phyloP scores from a whole-genome alignment of 2,797 vertebrate species.

The Cyprinella venusta region DNA sequence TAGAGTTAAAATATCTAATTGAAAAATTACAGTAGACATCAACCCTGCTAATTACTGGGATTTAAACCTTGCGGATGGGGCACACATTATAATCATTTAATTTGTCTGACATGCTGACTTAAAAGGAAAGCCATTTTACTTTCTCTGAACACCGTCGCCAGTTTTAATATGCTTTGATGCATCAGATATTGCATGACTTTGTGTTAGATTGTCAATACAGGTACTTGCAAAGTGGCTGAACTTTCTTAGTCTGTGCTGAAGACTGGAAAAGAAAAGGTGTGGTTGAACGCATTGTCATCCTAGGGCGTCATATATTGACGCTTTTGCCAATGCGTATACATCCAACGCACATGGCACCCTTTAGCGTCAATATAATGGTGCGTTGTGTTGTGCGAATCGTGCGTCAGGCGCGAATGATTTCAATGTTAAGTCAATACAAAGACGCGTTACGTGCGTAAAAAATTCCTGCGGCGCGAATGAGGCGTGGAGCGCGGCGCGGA shows the following conservation, averaged over 20 bases:
- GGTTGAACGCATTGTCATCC: no score
- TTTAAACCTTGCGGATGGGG: conserved; percentile 40
- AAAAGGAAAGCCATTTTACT: conserved; percentile 4
- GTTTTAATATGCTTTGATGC: not conserved
- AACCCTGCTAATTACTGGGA: conserved; percentile 76
- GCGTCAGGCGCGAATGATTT: no score
- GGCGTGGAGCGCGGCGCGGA: no score
- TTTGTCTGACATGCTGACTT: conserved; percentile 25
- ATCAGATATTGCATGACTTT: not conserved
- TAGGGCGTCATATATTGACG: no score
- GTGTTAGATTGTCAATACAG: not conserved
- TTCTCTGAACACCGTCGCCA: not conserved
- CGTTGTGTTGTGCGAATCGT: no score
- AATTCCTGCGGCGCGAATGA: no score
- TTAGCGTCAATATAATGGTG: no score
- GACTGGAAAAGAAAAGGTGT: not conserved
- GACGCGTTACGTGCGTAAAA: no score
- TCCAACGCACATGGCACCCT: no score
- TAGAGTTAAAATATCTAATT: conserved; percentile 76
- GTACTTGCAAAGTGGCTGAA: not conserved
- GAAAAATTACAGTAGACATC: conserved; percentile 77
- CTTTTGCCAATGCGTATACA: no score
- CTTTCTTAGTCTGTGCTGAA: not conserved
- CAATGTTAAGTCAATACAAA: no score
- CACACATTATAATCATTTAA: conserved; percentile 34